Conservation (phyloP, 2,113 vertebrate genomes). For the Phasianus colchicus region DNA sequence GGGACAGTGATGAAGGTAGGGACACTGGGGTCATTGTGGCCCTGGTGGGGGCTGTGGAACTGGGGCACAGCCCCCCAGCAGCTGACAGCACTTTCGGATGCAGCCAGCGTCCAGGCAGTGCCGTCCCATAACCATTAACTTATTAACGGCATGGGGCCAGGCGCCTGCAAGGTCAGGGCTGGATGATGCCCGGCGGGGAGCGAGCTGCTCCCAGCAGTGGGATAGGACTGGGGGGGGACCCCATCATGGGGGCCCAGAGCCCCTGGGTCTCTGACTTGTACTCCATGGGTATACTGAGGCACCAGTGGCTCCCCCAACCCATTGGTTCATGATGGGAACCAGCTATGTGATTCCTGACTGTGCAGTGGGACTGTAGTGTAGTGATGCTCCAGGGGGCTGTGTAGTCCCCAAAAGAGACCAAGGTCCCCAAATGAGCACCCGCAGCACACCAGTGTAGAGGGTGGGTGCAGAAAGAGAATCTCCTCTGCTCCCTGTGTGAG, state of each 20-base stretch:
- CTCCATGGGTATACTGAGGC: not conserved
- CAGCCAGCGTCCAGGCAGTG: not conserved
- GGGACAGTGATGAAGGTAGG: not conserved
- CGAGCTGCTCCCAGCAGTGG: constrained; percentile 21
- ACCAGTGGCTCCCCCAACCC: not conserved
- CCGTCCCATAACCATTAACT: constrained; percentile 71
- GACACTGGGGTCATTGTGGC: accelerated
- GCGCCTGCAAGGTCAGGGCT: constrained; percentile 60
- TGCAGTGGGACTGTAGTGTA: not conserved
- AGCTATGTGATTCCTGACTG: not conserved
- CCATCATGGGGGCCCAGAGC: accelerated
- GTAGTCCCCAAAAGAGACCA: not conserved
- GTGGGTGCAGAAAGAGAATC: not conserved
- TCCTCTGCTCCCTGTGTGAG: not conserved
- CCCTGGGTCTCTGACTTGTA: not conserved
- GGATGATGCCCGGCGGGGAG: constrained; percentile 31
- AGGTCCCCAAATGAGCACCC: not conserved
- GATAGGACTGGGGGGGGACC: not conserved
- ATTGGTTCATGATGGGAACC: no score
- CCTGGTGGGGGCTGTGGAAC: accelerated
- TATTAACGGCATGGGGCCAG: constrained; percentile 45
- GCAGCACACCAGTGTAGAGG: accelerated
- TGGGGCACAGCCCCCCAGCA: not conserved
- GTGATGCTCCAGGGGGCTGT: accelerated
- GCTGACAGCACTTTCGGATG: accelerated